Percentiles rank a stretch among this genome's conserved stretches.
These are phyloP conservation scores for Grallaria varia DNA, from an alignment of 2,113 vertebrate species.

Conservation along the genomic window DNA sequence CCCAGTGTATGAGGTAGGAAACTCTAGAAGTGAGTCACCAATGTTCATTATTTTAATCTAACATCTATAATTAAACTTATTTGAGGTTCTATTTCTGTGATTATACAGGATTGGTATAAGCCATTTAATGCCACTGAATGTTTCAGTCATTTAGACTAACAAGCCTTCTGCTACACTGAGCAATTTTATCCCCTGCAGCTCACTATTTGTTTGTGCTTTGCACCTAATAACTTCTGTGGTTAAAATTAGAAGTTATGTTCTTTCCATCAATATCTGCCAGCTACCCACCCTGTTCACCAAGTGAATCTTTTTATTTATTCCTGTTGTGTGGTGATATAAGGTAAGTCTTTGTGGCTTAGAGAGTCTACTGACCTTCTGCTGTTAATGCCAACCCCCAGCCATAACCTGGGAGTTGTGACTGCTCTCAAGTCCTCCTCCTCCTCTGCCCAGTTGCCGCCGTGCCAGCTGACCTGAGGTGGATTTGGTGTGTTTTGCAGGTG, in stretches of 20 bases:
- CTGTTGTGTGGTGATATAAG: background rate
- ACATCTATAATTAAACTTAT: slow-evolving; percentile 34
- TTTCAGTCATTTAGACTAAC: background rate
- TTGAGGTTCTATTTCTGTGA: slow-evolving; percentile 7
- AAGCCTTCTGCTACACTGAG: background rate
- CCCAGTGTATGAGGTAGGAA: background rate
- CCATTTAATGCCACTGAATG: background rate
- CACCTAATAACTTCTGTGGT: background rate
- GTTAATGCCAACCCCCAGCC: background rate
- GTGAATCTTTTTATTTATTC: background rate
- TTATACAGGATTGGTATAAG: background rate
- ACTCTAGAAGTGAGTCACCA: background rate
- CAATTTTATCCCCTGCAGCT: slow-evolving; percentile 2
- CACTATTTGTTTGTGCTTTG: slow-evolving; percentile 27
- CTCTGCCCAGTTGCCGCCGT: background rate
- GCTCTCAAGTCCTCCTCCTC: background rate
- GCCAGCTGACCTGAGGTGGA: background rate
- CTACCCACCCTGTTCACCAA: background rate
- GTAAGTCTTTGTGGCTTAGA: background rate
- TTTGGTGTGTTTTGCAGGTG: background rate
- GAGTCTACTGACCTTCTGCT: background rate
- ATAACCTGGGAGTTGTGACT: background rate
- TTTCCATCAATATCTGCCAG: background rate
- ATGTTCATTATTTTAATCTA: background rate
- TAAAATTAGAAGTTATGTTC: slow-evolving; percentile 28